Base-by-base conservation (phyloP, 2,113 vertebrate genomes). In the Rhinoptilus africanus region DNA sequence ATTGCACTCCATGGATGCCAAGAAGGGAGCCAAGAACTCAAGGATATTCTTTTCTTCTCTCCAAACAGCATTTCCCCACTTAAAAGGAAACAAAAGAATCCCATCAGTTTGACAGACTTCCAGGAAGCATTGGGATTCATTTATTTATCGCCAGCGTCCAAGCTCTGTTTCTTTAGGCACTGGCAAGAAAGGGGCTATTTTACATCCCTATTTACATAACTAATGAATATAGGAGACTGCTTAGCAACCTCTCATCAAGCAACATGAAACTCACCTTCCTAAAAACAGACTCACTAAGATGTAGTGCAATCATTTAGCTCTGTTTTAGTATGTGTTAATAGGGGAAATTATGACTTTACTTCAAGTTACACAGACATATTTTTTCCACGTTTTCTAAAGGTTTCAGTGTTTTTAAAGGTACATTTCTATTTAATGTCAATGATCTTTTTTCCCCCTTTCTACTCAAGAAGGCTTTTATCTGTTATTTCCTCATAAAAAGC, bases 1-100 rank as follows among this genome's bases (percentile, higher is more conserved):
- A 81, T 56, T 75, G 27, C 30, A 50, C 30, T 77, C 51, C 21
- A 14, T 43, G 62, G 64, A 73, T 4, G 43, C 81, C 90, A 88
- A 81, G 62, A 95, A 92, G 30, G 11, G 47, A 96, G 85, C 72
- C 93, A 96, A 95, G 78, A 89, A 71, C 21, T 83, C 45, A 84
- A 54, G 47, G 28, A 81, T 94, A 83, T 30, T 91, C 45, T 79
- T 86, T 94, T 63, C 50, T 89, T 88, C 50, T 64, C 35, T 93
- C 43, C 66, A 88, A 92, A 86, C 28, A 84, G 21, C 64, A 13
- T 53, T 81, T 95, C 74, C 39, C 35, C 17, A 68, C 12, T 89
- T 47, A 83, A 77, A 90, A 82, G 26, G 21, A 21, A 32, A 68
- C 86, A 84, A 76, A 67, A 78, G 85, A 66, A 62, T 48, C 41